These are phyloP conservation scores for Fragum whitleyi DNA, from an alignment of 2,888 invertebrate species.

Conservation along the genomic window DNA sequence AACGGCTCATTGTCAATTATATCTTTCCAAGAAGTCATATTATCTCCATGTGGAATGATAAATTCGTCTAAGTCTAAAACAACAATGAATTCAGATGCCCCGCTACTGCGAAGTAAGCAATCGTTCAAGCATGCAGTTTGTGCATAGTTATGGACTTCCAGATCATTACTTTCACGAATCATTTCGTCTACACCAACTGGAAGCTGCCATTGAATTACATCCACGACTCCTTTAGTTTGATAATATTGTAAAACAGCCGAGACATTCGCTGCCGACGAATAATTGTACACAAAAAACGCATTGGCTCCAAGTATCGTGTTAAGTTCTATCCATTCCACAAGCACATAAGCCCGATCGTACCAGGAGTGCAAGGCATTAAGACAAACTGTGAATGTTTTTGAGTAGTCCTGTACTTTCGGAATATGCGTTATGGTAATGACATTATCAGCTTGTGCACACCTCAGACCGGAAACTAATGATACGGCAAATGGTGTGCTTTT, in stretches of 20 bases:
- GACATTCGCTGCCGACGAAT: constrained; percentile 73
- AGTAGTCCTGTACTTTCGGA: background rate
- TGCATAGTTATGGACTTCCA: constrained; percentile 78
- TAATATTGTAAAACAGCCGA: constrained; percentile 73
- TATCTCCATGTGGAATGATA: constrained; percentile 77
- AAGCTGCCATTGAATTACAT: too few relatives aligned
- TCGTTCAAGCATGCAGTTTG: constrained; percentile 82
- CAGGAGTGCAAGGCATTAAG: constrained; percentile 72
- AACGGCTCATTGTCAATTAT: too few relatives aligned
- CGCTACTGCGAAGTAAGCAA: constrained; percentile 78
- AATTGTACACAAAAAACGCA: constrained; percentile 79
- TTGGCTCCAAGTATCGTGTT: constrained; percentile 80
- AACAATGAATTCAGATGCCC: too few relatives aligned
- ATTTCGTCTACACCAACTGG: background rate
- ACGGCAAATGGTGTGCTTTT: background rate
- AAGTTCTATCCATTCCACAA: constrained; percentile 83
- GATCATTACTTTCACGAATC: background rate
- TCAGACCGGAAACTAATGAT: background rate
- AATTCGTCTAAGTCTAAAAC: constrained; percentile 84
- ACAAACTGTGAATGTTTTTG: constrained; percentile 67
- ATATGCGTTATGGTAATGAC: background rate
- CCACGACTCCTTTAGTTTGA: constrained; percentile 65
- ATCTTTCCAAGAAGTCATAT: too few relatives aligned
- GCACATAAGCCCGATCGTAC: constrained; percentile 73
- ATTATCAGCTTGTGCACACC: background rate